A percentile compares a stretch with the other conserved stretches of the same genome.
Evolutionary conservation across 1,140 invertebrate species (phyloP).

Genomic region (Diorhabda sublineata): DNA sequence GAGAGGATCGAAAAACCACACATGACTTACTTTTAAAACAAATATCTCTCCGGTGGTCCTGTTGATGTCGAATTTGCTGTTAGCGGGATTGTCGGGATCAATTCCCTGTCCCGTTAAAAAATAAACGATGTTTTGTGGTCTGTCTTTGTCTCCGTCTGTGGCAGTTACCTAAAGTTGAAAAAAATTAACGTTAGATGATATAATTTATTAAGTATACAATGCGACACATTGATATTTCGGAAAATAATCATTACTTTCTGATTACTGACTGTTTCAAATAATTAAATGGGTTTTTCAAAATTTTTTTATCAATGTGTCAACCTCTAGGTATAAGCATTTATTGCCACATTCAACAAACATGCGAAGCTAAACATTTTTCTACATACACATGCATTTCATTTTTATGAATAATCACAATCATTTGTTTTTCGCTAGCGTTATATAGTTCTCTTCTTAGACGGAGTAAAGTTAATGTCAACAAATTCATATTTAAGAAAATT

Average conservation of each 20-base stretch:
- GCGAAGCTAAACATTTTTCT: too few species aligned
- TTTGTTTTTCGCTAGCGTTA: too few species aligned
- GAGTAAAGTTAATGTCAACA: too few species aligned
- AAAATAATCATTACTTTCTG: background rate
- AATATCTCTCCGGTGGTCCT: slow-evolving; percentile 90
- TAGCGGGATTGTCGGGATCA: slow-evolving; percentile 88
- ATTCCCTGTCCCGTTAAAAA: slow-evolving; percentile 95
- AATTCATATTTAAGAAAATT: too few species aligned
- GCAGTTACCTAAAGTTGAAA: slow-evolving; percentile 74
- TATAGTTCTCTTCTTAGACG: too few species aligned
- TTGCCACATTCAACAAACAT: too few species aligned
- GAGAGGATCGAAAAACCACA: background rate
- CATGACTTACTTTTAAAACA: slow-evolving; percentile 73
- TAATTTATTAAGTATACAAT: background rate
- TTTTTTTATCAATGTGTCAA: too few species aligned
- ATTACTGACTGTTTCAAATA: too few species aligned
- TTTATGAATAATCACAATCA: too few species aligned
- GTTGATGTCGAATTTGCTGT: slow-evolving; percentile 96
- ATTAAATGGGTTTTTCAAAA: too few species aligned
- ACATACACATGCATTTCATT: too few species aligned
- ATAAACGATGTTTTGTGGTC: slow-evolving; percentile 93
- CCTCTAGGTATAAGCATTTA: too few species aligned
- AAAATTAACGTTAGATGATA: slow-evolving; percentile 6
- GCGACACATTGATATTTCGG: background rate
- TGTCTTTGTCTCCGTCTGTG: slow-evolving; percentile 91